phyloP scores from a whole-genome alignment of 2,797 vertebrate species.

The Erethizon dorsatum region DNA sequence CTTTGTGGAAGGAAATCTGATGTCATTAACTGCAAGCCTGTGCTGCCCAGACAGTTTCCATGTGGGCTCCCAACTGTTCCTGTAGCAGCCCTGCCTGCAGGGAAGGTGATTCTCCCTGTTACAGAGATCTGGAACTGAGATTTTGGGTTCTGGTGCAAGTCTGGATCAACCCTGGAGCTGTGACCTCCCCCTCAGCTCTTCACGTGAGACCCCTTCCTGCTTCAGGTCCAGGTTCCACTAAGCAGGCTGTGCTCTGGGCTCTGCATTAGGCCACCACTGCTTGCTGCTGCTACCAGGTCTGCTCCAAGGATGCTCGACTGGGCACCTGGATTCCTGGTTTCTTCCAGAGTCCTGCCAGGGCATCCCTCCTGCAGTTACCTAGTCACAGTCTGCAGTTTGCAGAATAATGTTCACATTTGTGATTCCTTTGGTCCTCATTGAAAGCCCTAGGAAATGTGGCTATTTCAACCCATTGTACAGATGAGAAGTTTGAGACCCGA shows the following conservation, averaged over 20 bases:
- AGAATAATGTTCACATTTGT: not conserved
- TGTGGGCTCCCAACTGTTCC: not conserved
- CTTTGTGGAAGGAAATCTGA: not conserved
- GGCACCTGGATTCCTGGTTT: not conserved
- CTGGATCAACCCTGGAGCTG: not conserved
- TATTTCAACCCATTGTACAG: not conserved
- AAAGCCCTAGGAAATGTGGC: not conserved
- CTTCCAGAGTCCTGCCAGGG: not conserved
- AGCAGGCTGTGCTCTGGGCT: not conserved
- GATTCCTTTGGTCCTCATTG: not conserved
- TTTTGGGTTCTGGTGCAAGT: not conserved
- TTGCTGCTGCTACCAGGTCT: not conserved
- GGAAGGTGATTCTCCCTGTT: not conserved
- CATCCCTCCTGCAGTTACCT: not conserved
- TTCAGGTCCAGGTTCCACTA: not conserved
- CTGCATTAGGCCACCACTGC: not conserved
- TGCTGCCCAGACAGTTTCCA: not conserved
- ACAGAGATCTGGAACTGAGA: not conserved
- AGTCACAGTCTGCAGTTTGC: not conserved
- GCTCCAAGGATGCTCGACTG: not conserved
- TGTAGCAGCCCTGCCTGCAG: not conserved
- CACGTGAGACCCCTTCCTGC: accelerated
- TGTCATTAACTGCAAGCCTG: not conserved
- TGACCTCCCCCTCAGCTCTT: too few relatives aligned
- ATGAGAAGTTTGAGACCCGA: not conserved